Percentiles rank a stretch among this genome's conserved stretches.
Conservation (phyloP, 2,888 invertebrate species). For the Acanthoscelides obtectus region DNA sequence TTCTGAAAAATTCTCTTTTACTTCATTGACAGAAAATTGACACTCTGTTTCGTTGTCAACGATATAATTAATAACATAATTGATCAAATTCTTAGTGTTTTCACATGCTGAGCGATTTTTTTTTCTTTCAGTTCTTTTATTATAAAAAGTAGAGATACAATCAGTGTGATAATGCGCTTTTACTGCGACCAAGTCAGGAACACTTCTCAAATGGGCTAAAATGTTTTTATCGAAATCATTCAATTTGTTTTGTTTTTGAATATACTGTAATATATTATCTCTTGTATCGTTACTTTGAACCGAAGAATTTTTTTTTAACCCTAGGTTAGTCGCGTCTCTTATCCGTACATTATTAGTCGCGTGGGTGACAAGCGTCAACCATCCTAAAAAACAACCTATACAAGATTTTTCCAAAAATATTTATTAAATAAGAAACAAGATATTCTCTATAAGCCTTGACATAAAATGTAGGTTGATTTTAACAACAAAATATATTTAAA, state of each 20-base stretch:
- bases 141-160: conserved; percentile 29
- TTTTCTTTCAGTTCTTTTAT: conserved; percentile 25
- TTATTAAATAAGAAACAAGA: too few species aligned
- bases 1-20: conserved; percentile 4
- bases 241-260: conserved; percentile 23
- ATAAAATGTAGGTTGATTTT: too few species aligned
- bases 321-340: too few species aligned
- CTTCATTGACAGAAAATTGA: conserved; percentile 2
- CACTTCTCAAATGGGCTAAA: conserved; percentile 23
- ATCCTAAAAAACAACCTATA: too few species aligned
- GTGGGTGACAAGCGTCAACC: too few species aligned
- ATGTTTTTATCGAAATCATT: conserved; percentile 27
- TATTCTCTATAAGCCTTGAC: too few species aligned
- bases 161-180: conserved; percentile 28
- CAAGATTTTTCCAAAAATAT: too few species aligned
- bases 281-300: conserved; percentile 26
- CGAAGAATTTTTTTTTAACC: conserved; percentile 17
- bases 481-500: too few species aligned
- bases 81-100: conserved; percentile 26
- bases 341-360: too few species aligned
- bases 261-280: conserved; percentile 26
- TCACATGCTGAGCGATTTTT: conserved; percentile 26
- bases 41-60: conserved; percentile 1
- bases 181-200: conserved; percentile 25
- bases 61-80: conserved; percentile 24